Evolutionary conservation across 2,888 invertebrate species (phyloP).

Genomic region (Eremobia ochroleuca): DNA sequence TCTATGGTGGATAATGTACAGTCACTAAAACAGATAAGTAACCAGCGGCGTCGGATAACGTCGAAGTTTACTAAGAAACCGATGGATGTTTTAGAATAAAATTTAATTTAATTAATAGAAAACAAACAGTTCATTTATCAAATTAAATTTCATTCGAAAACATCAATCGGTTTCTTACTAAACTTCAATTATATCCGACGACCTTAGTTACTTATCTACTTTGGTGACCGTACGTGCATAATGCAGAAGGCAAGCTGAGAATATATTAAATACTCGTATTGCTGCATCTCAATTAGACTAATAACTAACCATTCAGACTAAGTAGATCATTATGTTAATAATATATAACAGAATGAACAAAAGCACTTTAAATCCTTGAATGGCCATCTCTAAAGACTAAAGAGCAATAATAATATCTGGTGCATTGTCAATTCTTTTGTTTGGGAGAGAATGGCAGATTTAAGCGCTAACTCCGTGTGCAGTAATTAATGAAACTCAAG

Average conservation of each 20-base stretch:
- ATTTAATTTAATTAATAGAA: no score
- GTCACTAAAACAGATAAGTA: no score
- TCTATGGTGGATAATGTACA: not conserved
- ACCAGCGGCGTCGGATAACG: no score
- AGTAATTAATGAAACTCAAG: slow-evolving; percentile 66
- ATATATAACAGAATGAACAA: slow-evolving; percentile 38
- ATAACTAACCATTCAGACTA: slow-evolving; percentile 4
- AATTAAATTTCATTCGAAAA: no score
- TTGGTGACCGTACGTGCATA: not conserved
- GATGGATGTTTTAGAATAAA: no score
- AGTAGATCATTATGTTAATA: slow-evolving; percentile 32
- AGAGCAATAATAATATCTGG: slow-evolving; percentile 63
- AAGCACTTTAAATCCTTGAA: slow-evolving; percentile 46
- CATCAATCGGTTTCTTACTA: no score
- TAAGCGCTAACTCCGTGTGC: slow-evolving; percentile 58
- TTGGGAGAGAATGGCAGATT: slow-evolving; percentile 59
- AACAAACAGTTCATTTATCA: no score
- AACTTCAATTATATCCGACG: no score
- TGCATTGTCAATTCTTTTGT: slow-evolving; percentile 66
- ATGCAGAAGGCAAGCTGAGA: not conserved
- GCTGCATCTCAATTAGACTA: slow-evolving; percentile 14
- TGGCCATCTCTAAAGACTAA: slow-evolving; percentile 38
- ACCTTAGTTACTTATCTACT: no score
- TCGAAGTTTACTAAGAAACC: no score
- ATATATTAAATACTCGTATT: not conserved